A percentile compares a stretch with the other conserved stretches of the same genome.
Conservation (phyloP, 2,888 invertebrate species). For the Petrolisthes cinctipes region DNA sequence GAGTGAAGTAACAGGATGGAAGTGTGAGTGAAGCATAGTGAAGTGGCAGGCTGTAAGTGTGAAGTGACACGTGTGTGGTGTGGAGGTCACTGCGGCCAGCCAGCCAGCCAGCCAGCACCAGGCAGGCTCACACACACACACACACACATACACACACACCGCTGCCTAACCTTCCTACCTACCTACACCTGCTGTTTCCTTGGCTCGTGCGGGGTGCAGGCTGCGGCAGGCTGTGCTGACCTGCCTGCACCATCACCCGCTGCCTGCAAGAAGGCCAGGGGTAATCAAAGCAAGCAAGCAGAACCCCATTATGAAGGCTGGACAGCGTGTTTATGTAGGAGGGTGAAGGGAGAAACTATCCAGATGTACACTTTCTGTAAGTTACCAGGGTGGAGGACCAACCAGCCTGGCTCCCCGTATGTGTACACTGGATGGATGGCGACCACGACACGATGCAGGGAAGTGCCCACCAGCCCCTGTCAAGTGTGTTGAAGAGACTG, state of each 20-base stretch:
- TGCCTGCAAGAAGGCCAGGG: background rate
- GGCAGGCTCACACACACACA: background rate
- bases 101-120: background rate
- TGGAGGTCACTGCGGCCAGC: background rate
- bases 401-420: no score
- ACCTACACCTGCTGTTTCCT: background rate
- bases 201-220: background rate
- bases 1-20: no score
- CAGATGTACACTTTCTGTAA: background rate
- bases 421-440: no score
- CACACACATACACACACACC: background rate
- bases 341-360: background rate
- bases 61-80: constrained; percentile 16
- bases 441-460: no score
- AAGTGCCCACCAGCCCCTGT: background rate
- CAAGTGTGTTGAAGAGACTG: background rate
- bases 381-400: no score
- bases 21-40: no score
- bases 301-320: background rate
- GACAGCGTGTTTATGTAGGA: background rate
- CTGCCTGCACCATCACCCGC: background rate
- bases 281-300: background rate
- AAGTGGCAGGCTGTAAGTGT: background rate
- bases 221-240: background rate
- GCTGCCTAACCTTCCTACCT: no score